Evolutionary conservation across 2,113 vertebrate species (phyloP), one percentile per base, ranked within the genome.

Genomic region (Corythoichthys haematopterus): DNA sequence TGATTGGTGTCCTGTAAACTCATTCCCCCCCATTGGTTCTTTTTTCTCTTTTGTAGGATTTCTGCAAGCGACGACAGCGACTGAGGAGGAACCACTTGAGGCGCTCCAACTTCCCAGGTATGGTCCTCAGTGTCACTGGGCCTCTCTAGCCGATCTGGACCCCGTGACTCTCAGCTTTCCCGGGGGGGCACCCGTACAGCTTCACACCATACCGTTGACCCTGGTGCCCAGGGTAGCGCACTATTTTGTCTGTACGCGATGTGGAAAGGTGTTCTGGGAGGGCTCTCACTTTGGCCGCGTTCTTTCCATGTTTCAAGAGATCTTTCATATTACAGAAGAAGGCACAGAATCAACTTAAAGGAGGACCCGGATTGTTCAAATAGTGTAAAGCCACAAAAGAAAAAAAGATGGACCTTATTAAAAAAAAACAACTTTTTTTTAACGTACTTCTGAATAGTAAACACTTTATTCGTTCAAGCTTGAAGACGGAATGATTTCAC

Each of bases 261-360:
- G 94, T 0, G 93, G 95, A 68, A 95, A 95, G 69, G 91, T 96
- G 47, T 96, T 96, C 88, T 96, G 96, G 93, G 94, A 96, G 66
- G 95, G 94, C 3, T 94, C 94, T 6, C 95, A 95, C 80, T 94
- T 92, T 6, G 85, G 86, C 47, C 91, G 80, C 0, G 37, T 94
- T 0, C 48, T 93, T 9, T 79, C 87, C 37, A 91, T 93, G 84
- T 94, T 96, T 72, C 79, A 76, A 33, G 91, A 93, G 2, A 72
- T 94, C 60, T 85, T 94, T 7, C 71, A 80, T 0, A 0, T 88
- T 2, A 4, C 72, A 0, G 64, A 83, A 2, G 67, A 74, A 37
- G 79, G 72, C 67, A 55, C 4, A 33, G 28, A 12, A n/a, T 8
- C n/a, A 52, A 20, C 7, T 52, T 2, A 52, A 52, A 52, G 4